Evolutionary conservation across 2,888 invertebrate species (phyloP).

Genomic region (Clistopyga incitator): DNA sequence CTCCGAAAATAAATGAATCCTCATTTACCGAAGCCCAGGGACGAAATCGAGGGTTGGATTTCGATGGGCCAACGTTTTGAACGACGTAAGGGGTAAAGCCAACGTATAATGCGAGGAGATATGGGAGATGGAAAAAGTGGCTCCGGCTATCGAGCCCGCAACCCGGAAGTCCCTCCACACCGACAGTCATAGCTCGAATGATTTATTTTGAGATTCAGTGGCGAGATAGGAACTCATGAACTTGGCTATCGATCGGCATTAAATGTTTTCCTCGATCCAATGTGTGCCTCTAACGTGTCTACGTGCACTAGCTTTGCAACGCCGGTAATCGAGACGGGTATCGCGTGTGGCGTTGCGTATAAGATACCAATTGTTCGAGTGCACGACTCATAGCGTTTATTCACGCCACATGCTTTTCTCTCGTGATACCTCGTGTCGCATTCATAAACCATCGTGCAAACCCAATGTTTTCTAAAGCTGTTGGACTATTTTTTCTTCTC

Average conservation of each 20-base stretch:
- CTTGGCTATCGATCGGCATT: conserved; percentile 22
- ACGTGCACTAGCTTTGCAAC: conserved; percentile 2
- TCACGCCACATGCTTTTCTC: neutral
- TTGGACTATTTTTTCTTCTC: neutral
- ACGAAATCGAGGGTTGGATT: neutral
- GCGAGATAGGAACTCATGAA: conserved; percentile 25
- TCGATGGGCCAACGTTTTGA: neutral
- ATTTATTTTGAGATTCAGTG: conserved; percentile 17
- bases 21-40: neutral
- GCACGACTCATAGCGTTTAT: neutral
- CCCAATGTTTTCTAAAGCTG: neutral
- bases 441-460: neutral
- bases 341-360: conserved; percentile 3
- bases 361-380: conserved; percentile 13
- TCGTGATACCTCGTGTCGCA: neutral
- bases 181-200: conserved; percentile 20
- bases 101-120: neutral
- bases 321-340: conserved; percentile 21
- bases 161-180: neutral
- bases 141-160: neutral
- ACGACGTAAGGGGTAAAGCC: neutral
- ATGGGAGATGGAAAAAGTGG: neutral
- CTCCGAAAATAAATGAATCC: too few relatives aligned
- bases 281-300: conserved; percentile 1
- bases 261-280: conserved; percentile 8